Evolutionary conservation across 2,888 invertebrate genomes (phyloP).

Genomic region (Trachelus stipa): DNA sequence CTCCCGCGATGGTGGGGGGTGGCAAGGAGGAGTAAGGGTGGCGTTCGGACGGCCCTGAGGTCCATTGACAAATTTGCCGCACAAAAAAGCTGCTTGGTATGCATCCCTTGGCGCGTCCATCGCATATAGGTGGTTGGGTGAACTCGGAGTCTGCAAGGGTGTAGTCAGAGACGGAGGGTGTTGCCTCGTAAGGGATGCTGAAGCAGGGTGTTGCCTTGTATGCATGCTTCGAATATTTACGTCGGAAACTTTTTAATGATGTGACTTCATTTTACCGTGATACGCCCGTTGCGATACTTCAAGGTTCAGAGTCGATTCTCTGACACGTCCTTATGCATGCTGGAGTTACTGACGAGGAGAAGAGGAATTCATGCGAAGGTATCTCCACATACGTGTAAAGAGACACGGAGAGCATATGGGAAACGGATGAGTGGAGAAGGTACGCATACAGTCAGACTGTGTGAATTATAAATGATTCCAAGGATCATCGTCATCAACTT

Average conservation of each 20-base stretch:
- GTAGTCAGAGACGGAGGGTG: slow-evolving; percentile 20
- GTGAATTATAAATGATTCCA: not conserved
- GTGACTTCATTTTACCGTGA: not conserved
- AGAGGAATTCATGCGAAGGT: not conserved
- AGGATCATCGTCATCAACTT: not conserved
- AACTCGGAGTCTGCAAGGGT: slow-evolving; percentile 22
- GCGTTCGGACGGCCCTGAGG: slow-evolving; percentile 32
- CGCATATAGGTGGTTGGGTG: slow-evolving; percentile 19
- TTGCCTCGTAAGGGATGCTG: slow-evolving; percentile 28
- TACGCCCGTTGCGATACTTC: not conserved
- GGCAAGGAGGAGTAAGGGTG: slow-evolving; percentile 23
- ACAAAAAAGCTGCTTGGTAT: slow-evolving; percentile 48
- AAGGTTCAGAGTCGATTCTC: not conserved
- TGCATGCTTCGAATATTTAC: slow-evolving; percentile 29
- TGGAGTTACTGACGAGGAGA: not conserved
- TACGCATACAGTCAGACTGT: not conserved
- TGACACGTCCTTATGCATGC: not conserved
- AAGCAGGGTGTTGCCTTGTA: slow-evolving; percentile 30
- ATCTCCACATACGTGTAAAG: not conserved
- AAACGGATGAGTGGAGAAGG: not conserved
- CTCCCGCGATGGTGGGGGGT: not conserved
- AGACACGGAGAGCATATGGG: not conserved
- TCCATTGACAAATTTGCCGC: slow-evolving; percentile 53
- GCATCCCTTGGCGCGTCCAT: slow-evolving; percentile 49
- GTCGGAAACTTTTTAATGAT: slow-evolving; percentile 26